phyloP scores from a whole-genome alignment of 1,140 invertebrate species.

The Drosophila repleta region DNA sequence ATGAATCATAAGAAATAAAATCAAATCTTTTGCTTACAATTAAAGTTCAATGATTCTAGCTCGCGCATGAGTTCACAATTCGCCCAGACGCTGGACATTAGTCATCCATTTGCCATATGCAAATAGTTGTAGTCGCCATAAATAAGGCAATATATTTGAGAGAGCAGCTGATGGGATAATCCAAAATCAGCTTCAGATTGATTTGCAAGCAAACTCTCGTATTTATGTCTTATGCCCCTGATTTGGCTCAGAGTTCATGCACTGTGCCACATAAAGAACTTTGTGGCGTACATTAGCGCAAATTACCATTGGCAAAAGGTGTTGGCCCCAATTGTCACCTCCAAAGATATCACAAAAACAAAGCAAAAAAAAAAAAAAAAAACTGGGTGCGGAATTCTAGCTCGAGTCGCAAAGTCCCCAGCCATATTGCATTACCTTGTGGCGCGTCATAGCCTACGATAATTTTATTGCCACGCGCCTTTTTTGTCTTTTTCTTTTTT shows the following conservation, averaged over 20 bases:
- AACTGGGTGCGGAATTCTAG: conserved; percentile 70
- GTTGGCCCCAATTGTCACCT: conserved; percentile 80
- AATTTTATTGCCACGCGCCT: conserved; percentile 72
- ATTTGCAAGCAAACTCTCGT: conserved; percentile 5
- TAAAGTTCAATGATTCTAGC: conserved; percentile 71
- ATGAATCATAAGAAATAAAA: conserved; percentile 49
- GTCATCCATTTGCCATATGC: conserved; percentile 47
- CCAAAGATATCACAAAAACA: conserved; percentile 60
- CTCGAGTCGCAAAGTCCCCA: conserved; percentile 20
- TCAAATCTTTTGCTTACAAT: conserved; percentile 33
- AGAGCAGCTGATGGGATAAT: background rate
- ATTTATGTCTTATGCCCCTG: conserved; percentile 55
- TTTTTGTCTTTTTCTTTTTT: conserved; percentile 18
- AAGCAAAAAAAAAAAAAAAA: conserved; percentile 46
- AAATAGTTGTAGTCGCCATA: conserved; percentile 32
- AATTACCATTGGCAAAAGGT: conserved; percentile 72
- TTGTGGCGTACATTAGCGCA: conserved; percentile 63
- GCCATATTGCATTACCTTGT: conserved; percentile 70
- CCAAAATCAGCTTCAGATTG: conserved; percentile 8
- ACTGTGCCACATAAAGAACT: conserved; percentile 46
- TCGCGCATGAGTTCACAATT: conserved; percentile 48
- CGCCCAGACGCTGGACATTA: conserved; percentile 35
- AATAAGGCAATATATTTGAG: background rate
- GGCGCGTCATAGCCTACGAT: conserved; percentile 28
- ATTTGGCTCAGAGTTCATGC: conserved; percentile 22